A percentile compares a stretch with the other conserved stretches of the same genome.
Conservation (phyloP, 2,113 vertebrate genomes). For the Misgurnus anguillicaudatus region DNA sequence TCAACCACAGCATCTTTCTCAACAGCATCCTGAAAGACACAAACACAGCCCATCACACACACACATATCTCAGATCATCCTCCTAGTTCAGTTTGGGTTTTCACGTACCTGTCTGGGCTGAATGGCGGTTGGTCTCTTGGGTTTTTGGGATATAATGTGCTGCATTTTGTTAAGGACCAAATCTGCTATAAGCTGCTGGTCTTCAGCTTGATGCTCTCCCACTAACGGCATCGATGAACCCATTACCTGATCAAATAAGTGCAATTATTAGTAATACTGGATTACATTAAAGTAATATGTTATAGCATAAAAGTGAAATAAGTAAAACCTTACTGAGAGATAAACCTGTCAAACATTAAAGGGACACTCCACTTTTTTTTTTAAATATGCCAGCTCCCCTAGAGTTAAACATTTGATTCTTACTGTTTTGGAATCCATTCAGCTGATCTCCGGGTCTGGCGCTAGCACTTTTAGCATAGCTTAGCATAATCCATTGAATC, state of each 20-base stretch:
- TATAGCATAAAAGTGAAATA: no score
- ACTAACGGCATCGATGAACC: slow-evolving; percentile 96
- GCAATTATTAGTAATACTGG: neutral
- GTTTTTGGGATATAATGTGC: slow-evolving; percentile 81
- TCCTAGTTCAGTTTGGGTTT: slow-evolving; percentile 77
- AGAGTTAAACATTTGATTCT: no score
- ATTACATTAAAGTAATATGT: no score
- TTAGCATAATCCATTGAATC: no score
- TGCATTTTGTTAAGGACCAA: slow-evolving; percentile 91
- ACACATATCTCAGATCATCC: neutral
- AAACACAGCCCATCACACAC: slow-evolving; percentile 57
- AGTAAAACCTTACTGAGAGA: neutral
- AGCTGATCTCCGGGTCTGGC: no score
- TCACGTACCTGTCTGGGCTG: slow-evolving; percentile 94
- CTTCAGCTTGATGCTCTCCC: slow-evolving; percentile 93
- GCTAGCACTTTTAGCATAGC: no score
- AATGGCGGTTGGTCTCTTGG: slow-evolving; percentile 84
- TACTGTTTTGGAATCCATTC: no score
- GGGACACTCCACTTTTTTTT: no score
- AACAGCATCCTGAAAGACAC: slow-evolving; percentile 80
- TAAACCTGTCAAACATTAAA: neutral
- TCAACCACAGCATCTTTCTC: slow-evolving; percentile 81
- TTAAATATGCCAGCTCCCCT: no score
- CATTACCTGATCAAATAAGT: slow-evolving; percentile 81
- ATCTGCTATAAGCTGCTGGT: slow-evolving; percentile 91